A percentile compares a stretch with the other conserved stretches of the same genome.
These are phyloP conservation scores for Apus apus DNA, from an alignment of 2,113 vertebrate genomes.

Conservation along the genomic window DNA sequence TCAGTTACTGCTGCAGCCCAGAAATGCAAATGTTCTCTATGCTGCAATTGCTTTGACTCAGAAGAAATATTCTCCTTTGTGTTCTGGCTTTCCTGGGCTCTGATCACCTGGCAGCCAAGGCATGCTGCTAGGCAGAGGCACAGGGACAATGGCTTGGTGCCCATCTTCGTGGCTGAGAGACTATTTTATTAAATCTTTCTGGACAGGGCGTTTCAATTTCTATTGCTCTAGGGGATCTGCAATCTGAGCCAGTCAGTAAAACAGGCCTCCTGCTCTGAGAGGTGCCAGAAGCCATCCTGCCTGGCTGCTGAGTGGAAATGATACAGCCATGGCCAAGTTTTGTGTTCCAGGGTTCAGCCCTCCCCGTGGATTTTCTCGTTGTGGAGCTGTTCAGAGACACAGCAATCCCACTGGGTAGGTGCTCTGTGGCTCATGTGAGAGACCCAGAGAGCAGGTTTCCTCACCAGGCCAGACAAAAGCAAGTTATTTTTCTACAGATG, in stretches of 20 bases:
- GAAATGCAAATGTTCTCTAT: background rate
- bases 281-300: background rate
- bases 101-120: background rate
- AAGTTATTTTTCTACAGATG: background rate
- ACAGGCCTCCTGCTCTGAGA: background rate
- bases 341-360: background rate
- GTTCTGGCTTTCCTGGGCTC: background rate
- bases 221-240: background rate
- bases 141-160: background rate
- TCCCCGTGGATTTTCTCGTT: background rate
- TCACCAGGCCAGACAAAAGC: background rate
- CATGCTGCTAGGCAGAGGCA: background rate
- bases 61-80: background rate
- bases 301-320: background rate
- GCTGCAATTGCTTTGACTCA: background rate
- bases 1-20: background rate
- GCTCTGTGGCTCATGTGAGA: background rate
- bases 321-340: background rate
- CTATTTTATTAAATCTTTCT: background rate
- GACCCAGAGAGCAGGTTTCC: background rate
- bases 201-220: background rate
- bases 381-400: background rate
- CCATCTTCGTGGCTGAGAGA: background rate
- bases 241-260: background rate
- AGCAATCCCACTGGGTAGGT: background rate